Evolutionary conservation across 2,113 vertebrate genomes (phyloP).

Genomic region (Malurus alboscapulatus): DNA sequence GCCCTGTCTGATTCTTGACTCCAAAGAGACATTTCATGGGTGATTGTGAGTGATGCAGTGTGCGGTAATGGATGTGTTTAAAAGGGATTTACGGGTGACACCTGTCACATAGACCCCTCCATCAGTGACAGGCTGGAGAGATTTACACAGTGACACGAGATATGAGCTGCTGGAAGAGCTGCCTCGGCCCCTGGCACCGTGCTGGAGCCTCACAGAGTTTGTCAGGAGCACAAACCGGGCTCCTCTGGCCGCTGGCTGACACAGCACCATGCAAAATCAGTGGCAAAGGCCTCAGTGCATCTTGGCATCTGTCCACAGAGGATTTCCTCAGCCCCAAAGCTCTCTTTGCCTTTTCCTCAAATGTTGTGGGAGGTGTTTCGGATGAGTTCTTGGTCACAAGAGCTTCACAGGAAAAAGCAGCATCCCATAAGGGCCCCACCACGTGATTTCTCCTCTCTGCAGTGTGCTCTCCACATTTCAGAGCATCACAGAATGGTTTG

Average conservation of each 20-base stretch:
- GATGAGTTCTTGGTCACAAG: neutral
- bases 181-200: neutral
- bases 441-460: neutral
- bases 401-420: neutral
- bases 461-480: neutral
- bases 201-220: neutral
- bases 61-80: conserved; percentile 52
- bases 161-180: neutral
- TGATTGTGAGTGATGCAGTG: conserved; percentile 54
- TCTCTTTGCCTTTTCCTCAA: neutral
- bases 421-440: neutral
- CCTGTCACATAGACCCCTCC: conserved; percentile 51
- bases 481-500: neutral
- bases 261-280: neutral
- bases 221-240: neutral
- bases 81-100: conserved; percentile 60
- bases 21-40: conserved; percentile 40
- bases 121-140: conserved; percentile 40
- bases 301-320: neutral
- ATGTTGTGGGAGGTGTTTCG: rapidly evolving
- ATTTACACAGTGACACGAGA: conserved; percentile 48
- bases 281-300: neutral
- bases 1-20: conserved; percentile 34
- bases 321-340: neutral
- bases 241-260: neutral